Evolutionary conservation across 2,797 vertebrate genomes (phyloP).

Genomic region (Takifugu ocellatus): DNA sequence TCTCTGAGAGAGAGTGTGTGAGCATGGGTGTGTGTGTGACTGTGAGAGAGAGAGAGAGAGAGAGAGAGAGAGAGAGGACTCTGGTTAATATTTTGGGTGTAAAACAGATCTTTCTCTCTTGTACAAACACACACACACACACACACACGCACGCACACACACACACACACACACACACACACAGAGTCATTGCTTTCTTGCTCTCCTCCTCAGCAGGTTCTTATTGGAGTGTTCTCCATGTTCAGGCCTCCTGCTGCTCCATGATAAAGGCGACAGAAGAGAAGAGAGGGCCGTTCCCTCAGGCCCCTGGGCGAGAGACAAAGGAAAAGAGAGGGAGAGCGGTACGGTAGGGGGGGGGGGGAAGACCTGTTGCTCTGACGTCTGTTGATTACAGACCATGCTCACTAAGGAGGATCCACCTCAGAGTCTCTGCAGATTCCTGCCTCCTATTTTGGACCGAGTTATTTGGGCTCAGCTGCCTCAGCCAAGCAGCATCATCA

Average conservation of each 20-base stretch:
- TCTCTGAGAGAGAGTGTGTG: slow-evolving; percentile 9
- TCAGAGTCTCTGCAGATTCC: no score
- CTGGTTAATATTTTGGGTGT: slow-evolving; percentile 4
- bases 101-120: neutral
- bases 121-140: no score
- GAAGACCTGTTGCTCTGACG: slow-evolving; percentile 26
- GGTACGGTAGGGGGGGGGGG: neutral
- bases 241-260: slow-evolving; percentile 41
- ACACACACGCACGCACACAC: slow-evolving; percentile 37
- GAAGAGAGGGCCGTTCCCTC: slow-evolving; percentile 13
- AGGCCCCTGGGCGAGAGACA: slow-evolving; percentile 22
- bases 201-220: slow-evolving; percentile 39
- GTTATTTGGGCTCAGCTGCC: no score
- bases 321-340: slow-evolving; percentile 1
- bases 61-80: slow-evolving; percentile 4
- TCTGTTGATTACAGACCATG: slow-evolving; percentile 13
- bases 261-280: slow-evolving; percentile 33
- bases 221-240: slow-evolving; percentile 29
- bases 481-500: no score
- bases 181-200: slow-evolving; percentile 15
- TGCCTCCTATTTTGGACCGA: no score
- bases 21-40: neutral
- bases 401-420: slow-evolving; percentile 1
- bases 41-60: no score
- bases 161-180: slow-evolving; percentile 16